Conservation (phyloP, 2,888 invertebrate genomes). For the Cosmorhoe ocellata region DNA sequence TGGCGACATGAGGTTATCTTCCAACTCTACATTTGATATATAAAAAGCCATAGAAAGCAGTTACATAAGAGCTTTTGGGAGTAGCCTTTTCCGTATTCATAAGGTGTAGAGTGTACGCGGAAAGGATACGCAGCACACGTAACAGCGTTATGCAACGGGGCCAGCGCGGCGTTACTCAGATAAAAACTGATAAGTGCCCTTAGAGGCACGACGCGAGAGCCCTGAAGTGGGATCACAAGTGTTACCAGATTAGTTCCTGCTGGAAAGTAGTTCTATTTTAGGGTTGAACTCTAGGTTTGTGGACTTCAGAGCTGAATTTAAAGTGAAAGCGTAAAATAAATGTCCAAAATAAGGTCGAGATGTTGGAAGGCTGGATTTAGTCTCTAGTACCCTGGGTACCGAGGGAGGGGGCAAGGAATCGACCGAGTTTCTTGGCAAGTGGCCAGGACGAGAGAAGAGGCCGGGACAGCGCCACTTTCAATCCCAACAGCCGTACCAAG, state of each 20-base stretch:
- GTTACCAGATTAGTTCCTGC: constrained; percentile 3
- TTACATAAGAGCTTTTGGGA: not conserved
- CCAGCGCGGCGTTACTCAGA: not conserved
- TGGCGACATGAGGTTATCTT: too few relatives aligned
- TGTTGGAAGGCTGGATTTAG: constrained; percentile 7
- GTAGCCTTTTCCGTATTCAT: too few relatives aligned
- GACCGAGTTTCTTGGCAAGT: constrained; percentile 63
- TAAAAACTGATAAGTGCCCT: not conserved
- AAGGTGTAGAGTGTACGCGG: not conserved
- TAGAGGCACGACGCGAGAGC: not conserved
- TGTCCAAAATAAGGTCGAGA: constrained; percentile 38
- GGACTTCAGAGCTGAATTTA: constrained; percentile 30
- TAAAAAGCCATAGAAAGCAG: too few relatives aligned
- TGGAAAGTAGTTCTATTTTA: constrained; percentile 5
- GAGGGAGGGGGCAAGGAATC: constrained; percentile 46
- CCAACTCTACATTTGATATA: too few relatives aligned
- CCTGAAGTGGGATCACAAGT: constrained; percentile 2
- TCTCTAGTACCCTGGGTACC: constrained; percentile 30
- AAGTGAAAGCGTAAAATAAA: constrained; percentile 24
- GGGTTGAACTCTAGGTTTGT: constrained; percentile 5
- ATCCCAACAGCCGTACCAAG: constrained; percentile 51
- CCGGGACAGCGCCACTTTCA: constrained; percentile 50
- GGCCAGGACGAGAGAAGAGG: constrained; percentile 52
- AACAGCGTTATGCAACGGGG: not conserved
- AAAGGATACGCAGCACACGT: not conserved